phyloP scores from a whole-genome alignment of 2,797 vertebrate species.

The Alectoris magna region DNA sequence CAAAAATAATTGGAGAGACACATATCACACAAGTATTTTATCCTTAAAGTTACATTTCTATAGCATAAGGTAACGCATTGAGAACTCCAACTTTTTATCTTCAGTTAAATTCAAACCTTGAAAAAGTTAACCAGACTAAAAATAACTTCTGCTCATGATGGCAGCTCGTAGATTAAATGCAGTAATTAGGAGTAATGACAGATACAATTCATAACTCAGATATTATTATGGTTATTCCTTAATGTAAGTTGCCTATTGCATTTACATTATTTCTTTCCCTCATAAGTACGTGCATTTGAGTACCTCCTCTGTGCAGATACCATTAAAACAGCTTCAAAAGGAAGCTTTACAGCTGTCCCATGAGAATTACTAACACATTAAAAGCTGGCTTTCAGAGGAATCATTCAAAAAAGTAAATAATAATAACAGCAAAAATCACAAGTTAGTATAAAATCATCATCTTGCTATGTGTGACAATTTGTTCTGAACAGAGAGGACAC shows the following conservation, averaged over 20 bases:
- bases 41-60: not conserved
- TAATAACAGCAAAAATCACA: constrained; percentile 61
- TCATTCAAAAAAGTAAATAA: constrained; percentile 59
- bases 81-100: not conserved
- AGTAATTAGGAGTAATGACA: not conserved
- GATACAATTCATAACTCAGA: not conserved
- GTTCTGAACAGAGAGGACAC: constrained; percentile 73
- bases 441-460: constrained; percentile 68
- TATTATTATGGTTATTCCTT: not conserved
- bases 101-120: not conserved
- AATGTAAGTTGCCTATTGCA: not conserved
- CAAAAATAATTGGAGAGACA: not conserved
- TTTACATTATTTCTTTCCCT: not conserved
- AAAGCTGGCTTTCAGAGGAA: constrained; percentile 34
- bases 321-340: constrained; percentile 26
- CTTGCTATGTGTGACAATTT: constrained; percentile 75
- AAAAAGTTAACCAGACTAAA: not conserved
- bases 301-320: not conserved
- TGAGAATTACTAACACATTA: constrained; percentile 23
- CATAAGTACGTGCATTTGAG: not conserved
- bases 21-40: not conserved
- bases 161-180: not conserved
- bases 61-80: not conserved
- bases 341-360: not conserved
- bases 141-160: not conserved